A percentile compares a stretch with the other conserved stretches of the same genome.
phyloP scores from a whole-genome alignment of 2,113 vertebrate genomes.

The Aviceda subcristata region DNA sequence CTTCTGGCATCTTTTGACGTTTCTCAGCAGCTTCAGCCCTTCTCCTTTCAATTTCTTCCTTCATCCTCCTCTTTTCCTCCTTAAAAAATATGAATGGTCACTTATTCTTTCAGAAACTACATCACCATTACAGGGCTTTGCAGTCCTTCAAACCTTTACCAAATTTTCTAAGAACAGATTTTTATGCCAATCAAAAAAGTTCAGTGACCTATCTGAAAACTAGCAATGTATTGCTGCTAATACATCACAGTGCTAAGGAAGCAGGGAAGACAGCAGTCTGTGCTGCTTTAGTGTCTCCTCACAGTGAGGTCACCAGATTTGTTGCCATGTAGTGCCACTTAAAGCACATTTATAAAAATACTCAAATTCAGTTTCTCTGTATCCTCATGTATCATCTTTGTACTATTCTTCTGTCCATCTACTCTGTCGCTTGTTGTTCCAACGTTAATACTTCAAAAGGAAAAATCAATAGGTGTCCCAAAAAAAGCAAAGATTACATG shows the following conservation, averaged over 20 bases:
- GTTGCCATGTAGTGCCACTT: neutral
- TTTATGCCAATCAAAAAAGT: neutral
- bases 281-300: neutral
- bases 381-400: neutral
- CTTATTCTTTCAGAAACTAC: neutral
- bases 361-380: neutral
- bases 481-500: neutral
- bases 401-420: neutral
- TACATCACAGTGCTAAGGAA: neutral
- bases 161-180: neutral
- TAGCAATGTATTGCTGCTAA: neutral
- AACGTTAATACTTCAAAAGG: neutral
- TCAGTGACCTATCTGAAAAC: neutral
- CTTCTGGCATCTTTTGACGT: constrained; percentile 89
- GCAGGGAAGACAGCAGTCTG: neutral
- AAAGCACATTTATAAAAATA: neutral
- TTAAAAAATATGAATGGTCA: constrained; percentile 22
- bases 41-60: constrained; percentile 95
- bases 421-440: neutral
- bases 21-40: constrained; percentile 96
- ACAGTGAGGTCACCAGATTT: neutral
- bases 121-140: neutral
- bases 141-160: neutral
- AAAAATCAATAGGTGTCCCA: neutral
- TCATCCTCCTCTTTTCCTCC: constrained; percentile 96